Percentiles rank a stretch among this genome's conserved stretches.
phyloP scores from a whole-genome alignment of 1,140 invertebrate genomes.

The Gyrodactylus salaris region DNA sequence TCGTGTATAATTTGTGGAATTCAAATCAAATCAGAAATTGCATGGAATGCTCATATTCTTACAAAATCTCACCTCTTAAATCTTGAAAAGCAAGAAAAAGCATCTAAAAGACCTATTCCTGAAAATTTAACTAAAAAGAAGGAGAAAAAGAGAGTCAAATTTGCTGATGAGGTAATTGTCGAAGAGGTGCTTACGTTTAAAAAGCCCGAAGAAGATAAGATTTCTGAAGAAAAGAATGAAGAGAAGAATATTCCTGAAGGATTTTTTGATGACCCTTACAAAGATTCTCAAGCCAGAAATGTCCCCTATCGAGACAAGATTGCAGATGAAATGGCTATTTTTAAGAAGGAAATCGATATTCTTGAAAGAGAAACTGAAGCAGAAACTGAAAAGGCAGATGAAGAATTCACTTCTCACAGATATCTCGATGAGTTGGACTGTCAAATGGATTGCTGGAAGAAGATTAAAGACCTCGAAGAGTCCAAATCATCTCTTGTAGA shows the following conservation, averaged over 20 bases:
- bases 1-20: neutral
- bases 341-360: slow-evolving; percentile 1
- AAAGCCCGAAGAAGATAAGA: neutral
- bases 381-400: neutral
- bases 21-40: neutral
- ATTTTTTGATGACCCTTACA: slow-evolving; percentile 1
- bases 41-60: neutral
- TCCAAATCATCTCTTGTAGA: neutral
- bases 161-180: neutral
- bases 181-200: neutral
- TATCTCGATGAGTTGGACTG: neutral
- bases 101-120: neutral
- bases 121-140: neutral
- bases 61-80: neutral
- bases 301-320: slow-evolving; percentile 3
- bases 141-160: neutral
- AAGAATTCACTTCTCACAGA: neutral
- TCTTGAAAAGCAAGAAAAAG: neutral
- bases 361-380: neutral
- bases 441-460: neutral
- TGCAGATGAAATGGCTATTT: neutral
- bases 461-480: neutral
- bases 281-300: neutral
- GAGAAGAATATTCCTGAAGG: neutral
- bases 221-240: neutral